Evolutionary conservation across 2,888 invertebrate species (phyloP), one percentile per base, ranked within the genome.

Genomic region (Selenia dentaria): DNA sequence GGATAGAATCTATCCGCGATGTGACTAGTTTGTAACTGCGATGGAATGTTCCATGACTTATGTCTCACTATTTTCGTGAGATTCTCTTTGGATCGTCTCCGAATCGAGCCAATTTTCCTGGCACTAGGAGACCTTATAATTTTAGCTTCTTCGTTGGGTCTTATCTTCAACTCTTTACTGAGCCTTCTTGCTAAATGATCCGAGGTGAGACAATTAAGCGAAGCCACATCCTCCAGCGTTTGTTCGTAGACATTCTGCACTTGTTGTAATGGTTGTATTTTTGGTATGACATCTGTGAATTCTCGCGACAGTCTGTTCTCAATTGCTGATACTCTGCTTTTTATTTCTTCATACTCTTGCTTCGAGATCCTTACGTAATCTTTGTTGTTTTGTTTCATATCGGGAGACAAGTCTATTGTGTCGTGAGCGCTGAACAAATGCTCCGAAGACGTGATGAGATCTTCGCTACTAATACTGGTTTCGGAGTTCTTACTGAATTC

Each of bases 91-190:
- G 96, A 96, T 37, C 95, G 87, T 32, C 96, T 90, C 65, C 95
- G 84, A 57, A 96, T 92, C 5, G 92, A 93, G 11, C 96, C 96
- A 46, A 96, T 96, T 91, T 95, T 96, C 36, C 96, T 90, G 1
- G 95, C 96, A 72, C 96, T 96, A 0, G 96, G 96, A 0, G 96
- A 96, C 54, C 95, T 83, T 50, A 96, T 94, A 4, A 95, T 92
- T 66, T 94, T 94, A 36, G 93, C 92, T 62, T 95, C 94, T 22
- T 91, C 90, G 46, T 93, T 94, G 29, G 93, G 92, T 44, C 95
- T 85, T 42, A 96, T 96, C 72, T 95, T 95, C 29, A 96, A 74
- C 71, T 95, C 95, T 64, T 93, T 93, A 61, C 95, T 94, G 27
- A 96, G 79, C 47, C 94, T 89, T 47, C 93, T 92, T 1, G 95